Base-by-base conservation (phyloP, 2,797 vertebrate genomes). In the Choloepus didactylus region DNA sequence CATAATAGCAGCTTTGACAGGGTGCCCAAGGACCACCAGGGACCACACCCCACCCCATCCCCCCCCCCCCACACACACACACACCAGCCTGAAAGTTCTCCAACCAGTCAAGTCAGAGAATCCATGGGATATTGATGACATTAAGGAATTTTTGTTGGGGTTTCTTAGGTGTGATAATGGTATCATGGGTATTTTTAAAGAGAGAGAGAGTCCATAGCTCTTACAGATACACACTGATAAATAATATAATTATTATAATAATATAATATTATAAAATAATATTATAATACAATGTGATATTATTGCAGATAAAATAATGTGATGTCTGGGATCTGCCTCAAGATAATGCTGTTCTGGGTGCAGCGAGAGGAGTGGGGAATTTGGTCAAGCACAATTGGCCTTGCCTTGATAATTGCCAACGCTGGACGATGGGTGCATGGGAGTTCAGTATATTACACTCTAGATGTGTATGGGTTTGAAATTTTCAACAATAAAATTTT, bases 1-100 rank as follows among this genome's bases (percentile, higher is more conserved):
- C 72, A 97, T 59, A 93, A 97, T 66, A 91, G 92, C 82, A 41
- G 66, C 90, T 60, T 77, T 94, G 88, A 91, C 29, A 12, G 2
- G 31, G 44, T 79, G 38, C 49, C 51, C 80, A n/a, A 0, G 54
- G 88, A 87, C 92, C 86, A 2, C 51, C 69, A 44, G 54, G 85
- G 29, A 49, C 27, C 44, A 35, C 25, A 21, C 72, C 31, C 80
- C 7, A 19, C 1, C 3, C 27, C 60, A 49, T 29, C 49, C 49
- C 31, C 75, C 7, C 7, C 1, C 3, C 35, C 35, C 35, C 35
- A 35, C 35, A 35, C 35, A 35, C 35, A 35, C 35, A 35, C 35
- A 35, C 35, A 35, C 35, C 35, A 35, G 51, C 69, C 95, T 35
- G 69, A 59, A 84, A 77, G 41, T 64, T 64, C 88, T 83, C 79